Evolutionary conservation across 1,140 invertebrate species (phyloP).

Genomic region (Tribolium madens): DNA sequence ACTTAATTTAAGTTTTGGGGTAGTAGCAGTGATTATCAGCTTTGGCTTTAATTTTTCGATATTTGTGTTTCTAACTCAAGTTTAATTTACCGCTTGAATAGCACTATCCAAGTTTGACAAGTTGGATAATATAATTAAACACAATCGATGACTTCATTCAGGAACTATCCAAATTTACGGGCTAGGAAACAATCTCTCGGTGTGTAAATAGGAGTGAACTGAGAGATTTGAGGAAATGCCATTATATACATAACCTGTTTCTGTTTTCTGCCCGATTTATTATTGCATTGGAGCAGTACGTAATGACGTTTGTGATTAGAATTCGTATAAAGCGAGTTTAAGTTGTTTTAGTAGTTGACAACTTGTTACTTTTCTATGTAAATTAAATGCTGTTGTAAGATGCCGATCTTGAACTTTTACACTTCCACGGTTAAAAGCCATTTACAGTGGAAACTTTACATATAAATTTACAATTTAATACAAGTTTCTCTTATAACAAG

Average conservation of each 20-base stretch:
- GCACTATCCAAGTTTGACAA: constrained; percentile 19
- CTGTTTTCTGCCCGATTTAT: not conserved
- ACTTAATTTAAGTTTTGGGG: not conserved
- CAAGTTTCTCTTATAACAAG: not conserved
- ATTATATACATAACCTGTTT: too few relatives aligned
- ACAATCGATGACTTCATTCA: constrained; percentile 6
- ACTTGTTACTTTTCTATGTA: not conserved
- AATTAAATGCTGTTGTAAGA: not conserved
- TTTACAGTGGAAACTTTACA: not conserved
- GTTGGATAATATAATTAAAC: constrained; percentile 23
- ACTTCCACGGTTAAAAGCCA: not conserved
- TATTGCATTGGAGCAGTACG: not conserved
- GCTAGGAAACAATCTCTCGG: not conserved
- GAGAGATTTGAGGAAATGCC: too few relatives aligned
- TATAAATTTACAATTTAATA: not conserved
- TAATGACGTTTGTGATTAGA: not conserved
- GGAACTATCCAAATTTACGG: constrained; percentile 1
- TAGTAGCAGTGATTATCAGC: not conserved
- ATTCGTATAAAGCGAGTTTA: not conserved
- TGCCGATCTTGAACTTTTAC: not conserved
- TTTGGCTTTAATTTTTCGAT: not conserved
- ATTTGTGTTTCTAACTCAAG: constrained; percentile 18
- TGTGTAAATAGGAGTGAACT: too few relatives aligned
- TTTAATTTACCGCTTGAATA: constrained; percentile 19
- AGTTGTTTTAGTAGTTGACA: not conserved